Base-by-base conservation (phyloP, 2,797 vertebrate species). In the Muraenolepis orangiensis region DNA sequence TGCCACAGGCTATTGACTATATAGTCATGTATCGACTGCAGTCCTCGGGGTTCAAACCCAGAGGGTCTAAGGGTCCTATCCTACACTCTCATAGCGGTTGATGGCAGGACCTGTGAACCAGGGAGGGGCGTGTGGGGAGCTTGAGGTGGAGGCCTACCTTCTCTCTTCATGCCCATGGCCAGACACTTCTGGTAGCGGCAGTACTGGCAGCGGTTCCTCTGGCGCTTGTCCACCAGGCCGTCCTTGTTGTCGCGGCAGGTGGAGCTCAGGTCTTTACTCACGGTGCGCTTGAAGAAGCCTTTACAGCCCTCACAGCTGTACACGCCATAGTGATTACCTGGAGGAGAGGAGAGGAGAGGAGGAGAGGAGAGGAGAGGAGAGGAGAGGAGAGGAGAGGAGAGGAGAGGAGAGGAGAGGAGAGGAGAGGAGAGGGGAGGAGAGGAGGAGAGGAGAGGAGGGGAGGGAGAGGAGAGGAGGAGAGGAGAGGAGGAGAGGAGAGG, bases 221-320 rank as follows among this genome's bases (percentile, higher is more conserved):
- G 96, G 61, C 96, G 93, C 84, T 98, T 97, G 86, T 98, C 96
- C 81, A 98, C 95, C n/a, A 92, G 93, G 78, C 96, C 97, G 90
- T 97, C 96, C 86, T 96, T 97, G 85, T 91, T 96, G 90, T 98
- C 96, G 34, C 96, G 90, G 84, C 96, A 98, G 0, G 96, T 96
- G 88, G 97, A 98, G 79, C 92, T 96, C 82, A 98, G 89, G 90
- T 98, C 96, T 87, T 98, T 98, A 11, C 96, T 93, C 73, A 97
- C 96, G 0, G 96, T 98, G 73, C 96, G 92, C 82, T 98, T 98
- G 87, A 97, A 98, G 90, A 98, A 98, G 3, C 96, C 96, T 86
- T 98, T 98, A 81, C 96, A 98, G 51, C 96, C 96, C 83, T 98
- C 96, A 2, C 96, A 98, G 89, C 96, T 98, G 93, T 98, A 96